phyloP scores from a whole-genome alignment of 1,140 invertebrate genomes.

The Oreohelix idahoensis region DNA sequence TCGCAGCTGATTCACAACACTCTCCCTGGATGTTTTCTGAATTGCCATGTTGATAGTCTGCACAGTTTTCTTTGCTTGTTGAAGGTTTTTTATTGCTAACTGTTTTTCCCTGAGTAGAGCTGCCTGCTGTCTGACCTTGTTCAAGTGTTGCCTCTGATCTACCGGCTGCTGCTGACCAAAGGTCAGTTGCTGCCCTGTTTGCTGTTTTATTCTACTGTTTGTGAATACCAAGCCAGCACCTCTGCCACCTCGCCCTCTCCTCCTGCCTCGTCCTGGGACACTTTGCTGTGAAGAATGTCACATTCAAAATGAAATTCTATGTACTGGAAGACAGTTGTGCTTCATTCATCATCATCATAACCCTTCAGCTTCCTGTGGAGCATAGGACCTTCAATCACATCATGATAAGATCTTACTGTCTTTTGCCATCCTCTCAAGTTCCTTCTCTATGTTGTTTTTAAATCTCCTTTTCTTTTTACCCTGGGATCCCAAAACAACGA shows the following conservation, averaged over 20 bases:
- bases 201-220: background rate
- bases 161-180: background rate
- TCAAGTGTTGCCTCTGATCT: background rate
- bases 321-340: background rate
- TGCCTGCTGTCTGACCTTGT: constrained; percentile 11
- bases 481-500: no score
- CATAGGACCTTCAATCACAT: no score
- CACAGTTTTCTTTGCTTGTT: constrained; percentile 10
- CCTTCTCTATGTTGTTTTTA: no score
- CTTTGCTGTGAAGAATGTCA: constrained; percentile 12
- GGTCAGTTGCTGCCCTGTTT: background rate
- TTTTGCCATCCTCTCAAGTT: no score
- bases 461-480: no score
- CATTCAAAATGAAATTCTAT: background rate
- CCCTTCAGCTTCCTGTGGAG: no score
- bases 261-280: background rate
- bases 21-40: constrained; percentile 9
- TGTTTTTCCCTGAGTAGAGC: constrained; percentile 15
- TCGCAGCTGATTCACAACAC: background rate
- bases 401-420: no score
- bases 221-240: background rate
- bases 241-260: background rate
- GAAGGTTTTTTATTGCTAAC: constrained; percentile 18
- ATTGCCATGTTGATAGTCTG: constrained; percentile 16
- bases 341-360: no score